Percentiles rank a stretch among this genome's conserved stretches.
Conservation (phyloP, 2,797 vertebrate species). For the Salmo trutta region DNA sequence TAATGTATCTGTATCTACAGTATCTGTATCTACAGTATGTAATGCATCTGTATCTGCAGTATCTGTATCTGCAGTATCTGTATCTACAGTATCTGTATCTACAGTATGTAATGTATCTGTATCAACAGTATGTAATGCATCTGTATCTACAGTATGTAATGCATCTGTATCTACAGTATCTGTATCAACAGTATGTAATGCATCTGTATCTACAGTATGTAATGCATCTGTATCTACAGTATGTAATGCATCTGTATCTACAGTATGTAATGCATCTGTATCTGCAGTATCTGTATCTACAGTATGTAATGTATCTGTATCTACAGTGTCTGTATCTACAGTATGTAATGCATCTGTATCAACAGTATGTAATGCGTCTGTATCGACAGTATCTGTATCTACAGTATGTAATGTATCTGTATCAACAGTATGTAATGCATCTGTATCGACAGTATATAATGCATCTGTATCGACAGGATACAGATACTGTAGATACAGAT, state of each 20-base stretch:
- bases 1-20: constrained; percentile 55
- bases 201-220: constrained; percentile 34
- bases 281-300: neutral
- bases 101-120: constrained; percentile 40
- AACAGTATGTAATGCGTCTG: constrained; percentile 40
- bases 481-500: constrained; percentile 27
- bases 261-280: too few species aligned
- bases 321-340: too few species aligned
- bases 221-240: too few species aligned
- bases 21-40: too few species aligned
- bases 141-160: neutral
- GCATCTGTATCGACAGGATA: too few species aligned
- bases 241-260: constrained; percentile 39
- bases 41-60: too few species aligned
- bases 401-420: constrained; percentile 40
- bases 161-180: constrained; percentile 38
- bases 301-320: constrained; percentile 39
- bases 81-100: too few species aligned
- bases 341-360: constrained; percentile 37
- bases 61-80: constrained; percentile 38
- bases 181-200: constrained; percentile 15
- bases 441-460: constrained; percentile 5
- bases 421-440: constrained; percentile 33
- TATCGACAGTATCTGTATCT: constrained; percentile 34
- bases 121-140: too few species aligned